Conservation (phyloP, 2,797 vertebrate genomes). For the Sebastiscus albofasciatus region DNA sequence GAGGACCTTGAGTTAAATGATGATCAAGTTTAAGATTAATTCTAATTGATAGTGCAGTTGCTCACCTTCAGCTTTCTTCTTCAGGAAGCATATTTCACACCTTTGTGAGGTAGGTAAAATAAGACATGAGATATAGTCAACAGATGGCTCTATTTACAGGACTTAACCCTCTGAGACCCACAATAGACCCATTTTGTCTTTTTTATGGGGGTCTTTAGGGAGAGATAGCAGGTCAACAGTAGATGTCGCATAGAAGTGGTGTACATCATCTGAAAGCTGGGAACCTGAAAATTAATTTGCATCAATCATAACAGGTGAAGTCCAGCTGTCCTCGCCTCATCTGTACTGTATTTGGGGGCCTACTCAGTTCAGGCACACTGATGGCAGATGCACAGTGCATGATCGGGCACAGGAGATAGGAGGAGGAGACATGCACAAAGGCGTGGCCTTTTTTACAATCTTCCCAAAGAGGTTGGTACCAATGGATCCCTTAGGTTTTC, state of each 20-base stretch:
- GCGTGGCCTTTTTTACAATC: no score
- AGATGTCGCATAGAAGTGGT: not conserved
- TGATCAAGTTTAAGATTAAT: conserved; percentile 42
- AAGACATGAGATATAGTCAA: conserved; percentile 21
- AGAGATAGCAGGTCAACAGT: not conserved
- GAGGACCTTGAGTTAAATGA: conserved; percentile 1
- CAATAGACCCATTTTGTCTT: not conserved
- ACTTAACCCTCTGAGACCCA: not conserved
- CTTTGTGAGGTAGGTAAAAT: conserved; percentile 43
- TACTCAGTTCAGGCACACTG: no score
- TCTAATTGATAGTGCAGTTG: conserved; percentile 24
- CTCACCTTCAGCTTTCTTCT: conserved; percentile 45
- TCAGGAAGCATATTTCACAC: conserved; percentile 37
- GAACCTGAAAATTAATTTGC: not conserved
- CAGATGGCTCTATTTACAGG: conserved; percentile 43
- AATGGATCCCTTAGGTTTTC: no score
- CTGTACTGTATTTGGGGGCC: no score
- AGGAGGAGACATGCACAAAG: no score
- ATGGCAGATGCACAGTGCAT: no score
- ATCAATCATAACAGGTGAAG: no score
- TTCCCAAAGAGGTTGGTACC: no score
- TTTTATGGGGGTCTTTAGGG: not conserved
- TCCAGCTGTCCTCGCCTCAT: no score
- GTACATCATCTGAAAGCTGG: not conserved
- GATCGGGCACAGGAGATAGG: no score